Evolutionary conservation across 2,797 vertebrate species (phyloP).

Genomic region (Karalla daura): DNA sequence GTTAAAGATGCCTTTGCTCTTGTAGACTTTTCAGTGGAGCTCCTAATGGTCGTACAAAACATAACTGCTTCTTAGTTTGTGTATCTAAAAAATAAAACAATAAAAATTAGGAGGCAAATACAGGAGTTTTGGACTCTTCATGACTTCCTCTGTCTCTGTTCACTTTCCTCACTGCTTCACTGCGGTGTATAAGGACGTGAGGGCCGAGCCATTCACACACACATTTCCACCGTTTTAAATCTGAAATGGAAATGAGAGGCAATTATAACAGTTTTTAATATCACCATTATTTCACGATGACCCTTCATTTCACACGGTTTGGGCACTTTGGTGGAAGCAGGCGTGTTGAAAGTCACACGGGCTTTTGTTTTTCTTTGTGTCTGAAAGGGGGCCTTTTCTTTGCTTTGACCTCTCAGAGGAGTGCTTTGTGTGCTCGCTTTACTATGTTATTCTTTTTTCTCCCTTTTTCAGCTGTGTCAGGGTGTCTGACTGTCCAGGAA

Average conservation of each 20-base stretch:
- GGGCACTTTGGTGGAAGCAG: constrained; percentile 59
- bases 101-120: constrained; percentile 15
- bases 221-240: constrained; percentile 66
- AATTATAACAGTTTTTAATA: constrained; percentile 71
- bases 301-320: constrained; percentile 70
- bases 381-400: constrained; percentile 80
- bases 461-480: constrained; percentile 51
- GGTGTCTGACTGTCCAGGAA: constrained; percentile 61
- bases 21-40: constrained; percentile 23
- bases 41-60: constrained; percentile 22
- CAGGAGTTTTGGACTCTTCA: not conserved
- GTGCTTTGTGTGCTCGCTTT: constrained; percentile 71
- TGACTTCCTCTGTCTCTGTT: constrained; percentile 7
- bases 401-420: constrained; percentile 72
- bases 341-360: constrained; percentile 68
- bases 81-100: constrained; percentile 39
- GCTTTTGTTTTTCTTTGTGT: constrained; percentile 71
- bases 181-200: constrained; percentile 55
- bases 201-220: constrained; percentile 43
- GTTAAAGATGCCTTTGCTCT: constrained; percentile 48
- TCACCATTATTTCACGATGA: constrained; percentile 63
- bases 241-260: constrained; percentile 72
- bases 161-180: constrained; percentile 47
- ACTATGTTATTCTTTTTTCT: constrained; percentile 27
- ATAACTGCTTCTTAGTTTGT: constrained; percentile 18